phyloP scores from a whole-genome alignment of 2,888 invertebrate species.

The Yponomeuta sedellus region DNA sequence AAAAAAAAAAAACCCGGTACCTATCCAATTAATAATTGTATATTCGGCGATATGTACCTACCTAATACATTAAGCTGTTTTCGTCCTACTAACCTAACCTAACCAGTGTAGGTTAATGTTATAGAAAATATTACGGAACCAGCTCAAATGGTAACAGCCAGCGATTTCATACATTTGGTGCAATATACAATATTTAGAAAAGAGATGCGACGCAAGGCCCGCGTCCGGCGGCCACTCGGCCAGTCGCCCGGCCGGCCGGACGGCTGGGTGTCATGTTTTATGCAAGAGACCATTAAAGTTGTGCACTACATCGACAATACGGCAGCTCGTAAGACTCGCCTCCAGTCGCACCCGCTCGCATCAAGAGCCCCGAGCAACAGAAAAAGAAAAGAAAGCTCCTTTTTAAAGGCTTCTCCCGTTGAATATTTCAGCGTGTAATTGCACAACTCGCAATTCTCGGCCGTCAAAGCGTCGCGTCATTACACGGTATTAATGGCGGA shows the following conservation, averaged over 20 bases:
- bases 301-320: slow-evolving; percentile 10
- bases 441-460: slow-evolving; percentile 40
- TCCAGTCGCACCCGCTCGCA: slow-evolving; percentile 5
- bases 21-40: too few relatives aligned
- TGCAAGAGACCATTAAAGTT: slow-evolving; percentile 12
- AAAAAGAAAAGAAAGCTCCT: slow-evolving; percentile 15
- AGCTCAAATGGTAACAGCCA: too few relatives aligned
- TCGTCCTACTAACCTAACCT: background rate
- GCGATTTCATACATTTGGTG: background rate
- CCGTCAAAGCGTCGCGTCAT: slow-evolving; percentile 38
- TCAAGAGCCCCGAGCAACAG: slow-evolving; percentile 14
- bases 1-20: too few relatives aligned
- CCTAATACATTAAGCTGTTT: background rate
- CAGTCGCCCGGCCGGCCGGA: background rate
- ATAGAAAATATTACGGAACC: too few relatives aligned
- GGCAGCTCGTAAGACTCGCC: background rate
- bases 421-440: slow-evolving; percentile 57
- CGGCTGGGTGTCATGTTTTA: slow-evolving; percentile 10
- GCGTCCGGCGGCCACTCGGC: background rate
- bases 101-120: too few relatives aligned
- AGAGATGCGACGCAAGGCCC: background rate
- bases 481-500: slow-evolving; percentile 36
- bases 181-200: background rate
- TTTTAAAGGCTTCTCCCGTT: slow-evolving; percentile 26
- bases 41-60: too few relatives aligned